Conservation (phyloP, 2,888 invertebrate genomes). For the Microplitis deprimator region DNA sequence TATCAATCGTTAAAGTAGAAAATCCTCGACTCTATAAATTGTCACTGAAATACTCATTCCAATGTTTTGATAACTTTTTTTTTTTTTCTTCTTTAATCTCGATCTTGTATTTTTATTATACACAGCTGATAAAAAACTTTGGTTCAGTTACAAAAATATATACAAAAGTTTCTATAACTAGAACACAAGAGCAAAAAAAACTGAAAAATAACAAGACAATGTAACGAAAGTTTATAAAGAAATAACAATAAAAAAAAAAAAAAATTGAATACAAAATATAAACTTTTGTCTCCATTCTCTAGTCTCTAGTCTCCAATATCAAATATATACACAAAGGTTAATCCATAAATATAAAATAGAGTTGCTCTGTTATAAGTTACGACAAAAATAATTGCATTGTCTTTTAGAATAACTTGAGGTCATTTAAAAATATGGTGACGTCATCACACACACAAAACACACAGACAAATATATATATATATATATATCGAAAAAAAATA, state of each 20-base stretch:
- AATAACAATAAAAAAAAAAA: neutral
- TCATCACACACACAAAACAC: no score
- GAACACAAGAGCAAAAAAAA: neutral
- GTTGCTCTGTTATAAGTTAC: neutral
- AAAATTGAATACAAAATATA: neutral
- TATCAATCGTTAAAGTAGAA: no score
- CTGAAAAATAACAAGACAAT: neutral
- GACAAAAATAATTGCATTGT: neutral
- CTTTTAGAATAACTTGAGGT: neutral
- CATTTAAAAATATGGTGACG: no score
- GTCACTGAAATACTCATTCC: no score
- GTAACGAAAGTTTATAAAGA: neutral
- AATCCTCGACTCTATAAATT: no score
- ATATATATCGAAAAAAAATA: no score
- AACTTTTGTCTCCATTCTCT: neutral
- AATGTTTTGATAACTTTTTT: neutral
- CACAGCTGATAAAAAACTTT: neutral
- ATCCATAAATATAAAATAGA: neutral
- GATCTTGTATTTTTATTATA: neutral
- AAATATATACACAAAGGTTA: neutral
- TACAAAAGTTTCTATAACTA: neutral
- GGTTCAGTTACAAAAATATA: slow-evolving; percentile 1
- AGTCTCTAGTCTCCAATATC: neutral
- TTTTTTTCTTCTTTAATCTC: neutral
- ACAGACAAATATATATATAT: no score